Evolutionary conservation across 2,797 vertebrate species (phyloP).

Genomic region (Rousettus madagascariensis): DNA sequence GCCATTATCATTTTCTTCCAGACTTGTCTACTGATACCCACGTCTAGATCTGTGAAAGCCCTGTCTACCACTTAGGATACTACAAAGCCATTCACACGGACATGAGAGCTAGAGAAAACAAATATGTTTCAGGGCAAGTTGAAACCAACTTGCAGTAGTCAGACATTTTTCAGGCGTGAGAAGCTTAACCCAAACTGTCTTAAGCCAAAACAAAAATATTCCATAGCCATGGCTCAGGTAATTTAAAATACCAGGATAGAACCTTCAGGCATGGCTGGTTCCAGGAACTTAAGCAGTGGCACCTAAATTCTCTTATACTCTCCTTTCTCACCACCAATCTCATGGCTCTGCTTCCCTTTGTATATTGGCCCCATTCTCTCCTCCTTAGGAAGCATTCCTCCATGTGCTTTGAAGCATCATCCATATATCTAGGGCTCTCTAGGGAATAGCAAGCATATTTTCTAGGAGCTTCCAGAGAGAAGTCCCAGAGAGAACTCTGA

Average conservation of each 20-base stretch:
- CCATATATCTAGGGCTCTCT: neutral
- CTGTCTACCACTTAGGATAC: neutral
- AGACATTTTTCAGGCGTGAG: neutral
- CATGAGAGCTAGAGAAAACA: neutral
- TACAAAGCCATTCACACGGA: neutral
- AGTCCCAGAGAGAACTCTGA: neutral
- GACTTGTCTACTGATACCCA: neutral
- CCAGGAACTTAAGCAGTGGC: neutral
- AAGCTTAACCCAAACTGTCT: neutral
- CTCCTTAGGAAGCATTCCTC: neutral
- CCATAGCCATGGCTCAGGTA: neutral
- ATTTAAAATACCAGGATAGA: neutral
- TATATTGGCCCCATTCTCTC: neutral
- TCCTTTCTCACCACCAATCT: neutral
- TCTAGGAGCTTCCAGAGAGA: neutral
- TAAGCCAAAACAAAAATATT: neutral
- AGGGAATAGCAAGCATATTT: neutral
- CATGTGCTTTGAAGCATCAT: neutral
- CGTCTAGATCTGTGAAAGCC: neutral
- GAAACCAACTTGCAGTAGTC: conserved; percentile 29
- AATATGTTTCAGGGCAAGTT: neutral
- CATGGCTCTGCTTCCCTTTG: neutral
- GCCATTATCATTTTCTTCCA: neutral
- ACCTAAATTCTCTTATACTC: neutral
- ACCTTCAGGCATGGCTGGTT: neutral